Base-by-base conservation (phyloP, 1,140 invertebrate genomes). In the Drosophila santomea region DNA sequence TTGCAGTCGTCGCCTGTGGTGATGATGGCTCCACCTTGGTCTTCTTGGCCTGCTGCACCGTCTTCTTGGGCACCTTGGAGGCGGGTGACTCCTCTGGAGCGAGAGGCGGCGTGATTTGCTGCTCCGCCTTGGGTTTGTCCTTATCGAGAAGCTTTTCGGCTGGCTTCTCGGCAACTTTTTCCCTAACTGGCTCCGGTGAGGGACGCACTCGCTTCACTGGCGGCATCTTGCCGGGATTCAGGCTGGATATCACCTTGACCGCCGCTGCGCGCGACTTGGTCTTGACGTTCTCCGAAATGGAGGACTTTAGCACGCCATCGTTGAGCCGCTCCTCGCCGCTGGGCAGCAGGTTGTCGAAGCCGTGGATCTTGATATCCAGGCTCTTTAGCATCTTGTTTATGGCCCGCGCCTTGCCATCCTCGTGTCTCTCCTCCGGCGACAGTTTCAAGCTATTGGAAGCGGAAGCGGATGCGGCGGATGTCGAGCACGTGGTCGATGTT, bases 321-420 rank as follows among this genome's bases (percentile, higher is more conserved):
- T 80, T 77, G 14, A 81, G 67, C 12, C 80, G 76, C 64, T 78
- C 82, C 58, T 91, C 90, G 4, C 91, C 82, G 52, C 74, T 83
- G 38, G 88, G 85, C 76, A 92, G 44, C 36, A 92, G 72, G 69
- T 91, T 92, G 55, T 91, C 90, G 44, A 92, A 92, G 52, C 91
- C 91, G 50, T 90, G 91, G 23, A 92, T 92, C 77, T 92, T 91
- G 45, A 92, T 92, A 69, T 92, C 91, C 52, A 92, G 78, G 50
- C 67, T 92, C 50, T 92, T 92, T 12, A 92, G 82, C 88, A 92
- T 92, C 71, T 92, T 92, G 56, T 89, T 92, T 3, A 92, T 92
- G 32, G 91, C 91, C 2, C 90, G 82, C 23, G 90, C 74, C 56
- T 92, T 92, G 25, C 80, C 91, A 73, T 92, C 91, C 38, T 92